These are phyloP conservation scores for Anguilla rostrata DNA, from an alignment of 2,113 vertebrate species.

Conservation along the genomic window DNA sequence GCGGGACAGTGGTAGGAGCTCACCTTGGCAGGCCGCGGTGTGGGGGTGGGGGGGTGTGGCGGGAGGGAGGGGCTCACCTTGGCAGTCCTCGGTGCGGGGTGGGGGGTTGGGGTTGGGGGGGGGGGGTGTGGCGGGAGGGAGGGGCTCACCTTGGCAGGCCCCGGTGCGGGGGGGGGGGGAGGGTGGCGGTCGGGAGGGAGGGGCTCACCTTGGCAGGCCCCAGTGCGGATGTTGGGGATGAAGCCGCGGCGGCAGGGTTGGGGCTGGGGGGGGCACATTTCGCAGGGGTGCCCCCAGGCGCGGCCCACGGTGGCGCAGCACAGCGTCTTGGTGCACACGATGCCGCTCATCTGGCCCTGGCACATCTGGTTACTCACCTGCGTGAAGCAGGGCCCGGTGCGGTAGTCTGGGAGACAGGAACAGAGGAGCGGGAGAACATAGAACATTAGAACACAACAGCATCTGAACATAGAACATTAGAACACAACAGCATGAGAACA, in stretches of 20 bases:
- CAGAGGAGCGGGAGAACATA: background rate
- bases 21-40: too few relatives aligned
- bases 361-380: slow-evolving; percentile 73
- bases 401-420: slow-evolving; percentile 65
- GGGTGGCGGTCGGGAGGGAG: too few relatives aligned
- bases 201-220: slow-evolving; percentile 71
- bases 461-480: too few relatives aligned
- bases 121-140: too few relatives aligned
- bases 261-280: slow-evolving; percentile 73
- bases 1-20: too few relatives aligned
- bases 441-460: too few relatives aligned
- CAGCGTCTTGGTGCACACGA: slow-evolving; percentile 75
- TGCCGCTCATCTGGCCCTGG: slow-evolving; percentile 72
- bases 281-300: slow-evolving; percentile 77
- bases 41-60: background rate
- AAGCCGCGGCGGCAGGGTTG: slow-evolving; percentile 74
- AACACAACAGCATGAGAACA: too few relatives aligned
- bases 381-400: slow-evolving; percentile 75
- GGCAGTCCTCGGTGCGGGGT: slow-evolving; percentile 74
- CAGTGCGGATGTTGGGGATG: slow-evolving; percentile 72
- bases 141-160: too few relatives aligned
- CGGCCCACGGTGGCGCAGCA: slow-evolving; percentile 76
- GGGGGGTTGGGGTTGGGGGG: slow-evolving; percentile 71
- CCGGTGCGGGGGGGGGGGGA: too few relatives aligned
- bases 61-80: slow-evolving; percentile 54